These are phyloP conservation scores for Ischnus inquisitorius DNA, from an alignment of 2,888 invertebrate genomes.

Conservation along the genomic window DNA sequence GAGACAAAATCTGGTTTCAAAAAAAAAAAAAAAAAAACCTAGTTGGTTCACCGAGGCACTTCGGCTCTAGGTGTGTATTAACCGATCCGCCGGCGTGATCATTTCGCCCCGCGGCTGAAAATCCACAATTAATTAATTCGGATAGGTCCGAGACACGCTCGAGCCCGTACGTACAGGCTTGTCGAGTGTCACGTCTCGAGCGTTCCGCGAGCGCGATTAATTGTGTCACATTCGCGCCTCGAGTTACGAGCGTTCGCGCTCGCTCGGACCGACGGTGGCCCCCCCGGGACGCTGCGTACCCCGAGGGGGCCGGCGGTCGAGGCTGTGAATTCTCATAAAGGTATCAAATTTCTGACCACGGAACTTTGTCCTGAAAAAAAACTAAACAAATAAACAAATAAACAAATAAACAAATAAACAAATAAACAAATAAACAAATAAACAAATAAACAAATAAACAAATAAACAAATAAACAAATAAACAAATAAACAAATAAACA, in stretches of 20 bases:
- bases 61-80: conserved; percentile 2
- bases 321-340: conserved; percentile 31
- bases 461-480: too few relatives aligned
- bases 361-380: conserved; percentile 43
- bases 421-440: too few relatives aligned
- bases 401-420: too few relatives aligned
- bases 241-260: conserved; percentile 51
- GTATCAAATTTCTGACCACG: conserved; percentile 48
- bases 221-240: conserved; percentile 65
- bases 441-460: too few relatives aligned
- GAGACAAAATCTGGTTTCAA: conserved; percentile 54
- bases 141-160: conserved; percentile 33
- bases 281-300: conserved; percentile 15
- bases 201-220: conserved; percentile 60
- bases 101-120: conserved; percentile 27
- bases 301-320: background rate
- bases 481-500: too few relatives aligned
- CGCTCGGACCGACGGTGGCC: background rate
- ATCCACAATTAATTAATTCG: conserved; percentile 54
- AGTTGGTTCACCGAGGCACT: background rate
- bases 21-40: background rate
- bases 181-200: conserved; percentile 19
- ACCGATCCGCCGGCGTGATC: background rate
- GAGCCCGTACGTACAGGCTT: background rate
- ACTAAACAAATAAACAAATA: too few relatives aligned